phyloP scores from a whole-genome alignment of 2,888 invertebrate genomes.

The Drosophila paramelanica region DNA sequence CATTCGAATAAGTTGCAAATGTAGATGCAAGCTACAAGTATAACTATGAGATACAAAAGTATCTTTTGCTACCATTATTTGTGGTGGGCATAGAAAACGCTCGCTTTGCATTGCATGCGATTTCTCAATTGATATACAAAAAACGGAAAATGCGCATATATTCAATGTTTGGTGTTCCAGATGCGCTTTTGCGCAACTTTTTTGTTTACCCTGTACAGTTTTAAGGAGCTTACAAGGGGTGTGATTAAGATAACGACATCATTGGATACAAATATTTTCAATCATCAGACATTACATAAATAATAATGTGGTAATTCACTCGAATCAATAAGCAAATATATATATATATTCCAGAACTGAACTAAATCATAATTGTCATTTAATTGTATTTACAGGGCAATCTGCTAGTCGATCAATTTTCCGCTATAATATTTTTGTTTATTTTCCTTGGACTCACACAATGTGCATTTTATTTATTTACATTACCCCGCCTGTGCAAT shows the following conservation, averaged over 20 bases:
- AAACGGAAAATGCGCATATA: constrained; percentile 52
- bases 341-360: background rate
- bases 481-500: constrained; percentile 1
- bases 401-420: background rate
- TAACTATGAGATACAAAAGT: constrained; percentile 16
- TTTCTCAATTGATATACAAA: constrained; percentile 53
- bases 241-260: no score
- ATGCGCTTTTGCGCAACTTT: constrained; percentile 7
- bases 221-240: no score
- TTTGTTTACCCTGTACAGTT: background rate
- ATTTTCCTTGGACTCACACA: background rate
- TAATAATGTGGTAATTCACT: background rate
- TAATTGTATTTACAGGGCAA: background rate
- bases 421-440: background rate
- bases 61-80: constrained; percentile 11
- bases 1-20: constrained; percentile 1
- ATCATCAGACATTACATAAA: no score
- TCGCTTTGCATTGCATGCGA: constrained; percentile 19
- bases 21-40: background rate
- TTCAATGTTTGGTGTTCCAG: constrained; percentile 33
- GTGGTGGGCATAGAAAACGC: background rate
- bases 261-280: no score
- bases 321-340: background rate
- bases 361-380: background rate
- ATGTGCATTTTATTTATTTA: constrained; percentile 33